Conservation (phyloP, 2,888 invertebrate species). For the Teinopalpus imperialis region DNA sequence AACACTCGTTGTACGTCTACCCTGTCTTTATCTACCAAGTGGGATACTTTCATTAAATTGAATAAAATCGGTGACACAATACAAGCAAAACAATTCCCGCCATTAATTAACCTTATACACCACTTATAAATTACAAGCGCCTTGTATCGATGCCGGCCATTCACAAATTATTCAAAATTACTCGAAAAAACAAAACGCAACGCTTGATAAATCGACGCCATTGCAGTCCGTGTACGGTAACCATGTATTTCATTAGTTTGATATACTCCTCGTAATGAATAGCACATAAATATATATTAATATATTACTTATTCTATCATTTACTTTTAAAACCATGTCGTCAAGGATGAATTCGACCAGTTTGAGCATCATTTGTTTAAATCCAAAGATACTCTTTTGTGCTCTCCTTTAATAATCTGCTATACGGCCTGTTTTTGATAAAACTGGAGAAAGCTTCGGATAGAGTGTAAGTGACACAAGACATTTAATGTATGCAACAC, state of each 20-base stretch:
- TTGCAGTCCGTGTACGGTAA: constrained; percentile 47
- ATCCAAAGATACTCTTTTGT: too few relatives aligned
- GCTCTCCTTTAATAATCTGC: too few relatives aligned
- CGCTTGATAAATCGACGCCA: constrained; percentile 59
- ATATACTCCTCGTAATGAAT: background rate
- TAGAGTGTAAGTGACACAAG: too few relatives aligned
- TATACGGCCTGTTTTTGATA: too few relatives aligned
- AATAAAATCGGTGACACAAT: constrained; percentile 43
- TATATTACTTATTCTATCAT: too few relatives aligned
- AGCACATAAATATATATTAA: too few relatives aligned
- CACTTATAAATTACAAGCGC: constrained; percentile 58
- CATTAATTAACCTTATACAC: constrained; percentile 62
- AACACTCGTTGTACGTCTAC: constrained; percentile 31
- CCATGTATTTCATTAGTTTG: constrained; percentile 29
- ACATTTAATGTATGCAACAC: too few relatives aligned
- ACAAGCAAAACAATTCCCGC: constrained; percentile 49
- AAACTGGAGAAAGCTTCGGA: too few relatives aligned
- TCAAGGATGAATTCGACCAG: too few relatives aligned
- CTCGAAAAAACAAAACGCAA: constrained; percentile 53
- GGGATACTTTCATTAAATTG: constrained; percentile 40
- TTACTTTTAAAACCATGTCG: too few relatives aligned
- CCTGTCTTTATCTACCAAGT: constrained; percentile 29
- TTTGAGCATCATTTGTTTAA: too few relatives aligned
- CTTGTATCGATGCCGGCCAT: constrained; percentile 56
- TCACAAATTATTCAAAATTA: constrained; percentile 71